A percentile compares a stretch with the other conserved stretches of the same genome.
phyloP scores from a whole-genome alignment of 2,113 vertebrate species.

The Chloroceryle aenea region DNA sequence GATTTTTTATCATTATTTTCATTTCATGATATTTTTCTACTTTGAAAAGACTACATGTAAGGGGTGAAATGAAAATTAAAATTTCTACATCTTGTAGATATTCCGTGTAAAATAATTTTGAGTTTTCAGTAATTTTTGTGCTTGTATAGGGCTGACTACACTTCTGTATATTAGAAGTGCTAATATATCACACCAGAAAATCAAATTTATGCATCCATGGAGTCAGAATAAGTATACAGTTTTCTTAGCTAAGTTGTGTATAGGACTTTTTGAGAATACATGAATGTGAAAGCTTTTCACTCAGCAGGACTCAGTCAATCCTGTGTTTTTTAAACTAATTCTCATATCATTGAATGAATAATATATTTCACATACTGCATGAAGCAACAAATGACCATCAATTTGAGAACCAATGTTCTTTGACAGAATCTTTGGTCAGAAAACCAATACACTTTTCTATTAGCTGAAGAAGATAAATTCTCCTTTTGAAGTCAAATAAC shows the following conservation, averaged over 20 bases:
- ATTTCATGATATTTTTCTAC: background rate
- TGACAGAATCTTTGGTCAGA: background rate
- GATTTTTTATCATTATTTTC: background rate
- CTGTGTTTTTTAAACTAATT: background rate
- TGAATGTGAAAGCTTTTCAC: conserved; percentile 39
- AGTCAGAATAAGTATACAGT: background rate
- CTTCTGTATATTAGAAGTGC: background rate
- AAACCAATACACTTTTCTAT: conserved; percentile 31
- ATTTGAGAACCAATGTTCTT: background rate
- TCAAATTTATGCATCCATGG: conserved; percentile 10
- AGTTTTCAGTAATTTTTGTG: background rate
- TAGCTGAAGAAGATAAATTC: background rate
- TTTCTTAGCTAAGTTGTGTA: background rate
- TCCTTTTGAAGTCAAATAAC: background rate
- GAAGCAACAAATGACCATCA: background rate
- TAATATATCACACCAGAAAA: background rate
- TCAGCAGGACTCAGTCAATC: background rate
- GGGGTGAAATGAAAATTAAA: background rate
- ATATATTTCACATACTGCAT: background rate
- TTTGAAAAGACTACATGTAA: background rate
- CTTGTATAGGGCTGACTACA: background rate
- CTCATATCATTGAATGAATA: background rate
- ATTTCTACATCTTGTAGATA: background rate
- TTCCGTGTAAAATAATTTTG: background rate
- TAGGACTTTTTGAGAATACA: conserved; percentile 29